Percentiles rank a stretch among this genome's conserved stretches.
These are phyloP conservation scores for Sturmia bella DNA, from an alignment of 2,888 invertebrate genomes.

Conservation along the genomic window DNA sequence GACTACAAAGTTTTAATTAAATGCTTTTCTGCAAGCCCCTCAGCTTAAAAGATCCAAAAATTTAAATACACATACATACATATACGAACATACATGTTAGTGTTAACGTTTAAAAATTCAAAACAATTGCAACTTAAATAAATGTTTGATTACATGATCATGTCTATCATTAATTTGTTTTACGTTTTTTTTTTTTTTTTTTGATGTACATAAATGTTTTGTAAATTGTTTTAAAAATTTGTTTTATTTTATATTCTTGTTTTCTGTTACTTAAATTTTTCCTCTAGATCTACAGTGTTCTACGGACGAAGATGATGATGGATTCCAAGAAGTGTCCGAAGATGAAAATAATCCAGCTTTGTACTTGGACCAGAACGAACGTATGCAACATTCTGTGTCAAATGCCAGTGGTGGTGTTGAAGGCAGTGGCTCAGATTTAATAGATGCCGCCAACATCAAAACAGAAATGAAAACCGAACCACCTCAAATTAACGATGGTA, in stretches of 20 bases:
- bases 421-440: conserved; percentile 72
- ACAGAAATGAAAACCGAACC: conserved; percentile 77
- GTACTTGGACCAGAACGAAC: conserved; percentile 80
- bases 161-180: neutral
- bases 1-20: too few relatives aligned
- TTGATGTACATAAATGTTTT: conserved; percentile 17
- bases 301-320: conserved; percentile 87
- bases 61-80: too few relatives aligned
- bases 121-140: too few relatives aligned
- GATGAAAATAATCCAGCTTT: conserved; percentile 83
- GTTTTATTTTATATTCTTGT: neutral
- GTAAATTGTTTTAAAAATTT: neutral
- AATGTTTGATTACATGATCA: neutral
- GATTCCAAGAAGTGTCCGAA: conserved; percentile 85
- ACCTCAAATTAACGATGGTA: conserved; percentile 75
- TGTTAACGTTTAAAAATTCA: too few relatives aligned
- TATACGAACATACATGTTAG: too few relatives aligned
- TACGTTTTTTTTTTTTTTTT: neutral
- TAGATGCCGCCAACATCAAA: conserved; percentile 77
- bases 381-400: conserved; percentile 72
- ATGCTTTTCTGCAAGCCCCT: too few relatives aligned
- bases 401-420: conserved; percentile 53
- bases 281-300: conserved; percentile 87
- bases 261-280: neutral
- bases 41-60: too few relatives aligned